Base-by-base conservation (phyloP, 2,113 vertebrate species). In the Collichthys lucidus region DNA sequence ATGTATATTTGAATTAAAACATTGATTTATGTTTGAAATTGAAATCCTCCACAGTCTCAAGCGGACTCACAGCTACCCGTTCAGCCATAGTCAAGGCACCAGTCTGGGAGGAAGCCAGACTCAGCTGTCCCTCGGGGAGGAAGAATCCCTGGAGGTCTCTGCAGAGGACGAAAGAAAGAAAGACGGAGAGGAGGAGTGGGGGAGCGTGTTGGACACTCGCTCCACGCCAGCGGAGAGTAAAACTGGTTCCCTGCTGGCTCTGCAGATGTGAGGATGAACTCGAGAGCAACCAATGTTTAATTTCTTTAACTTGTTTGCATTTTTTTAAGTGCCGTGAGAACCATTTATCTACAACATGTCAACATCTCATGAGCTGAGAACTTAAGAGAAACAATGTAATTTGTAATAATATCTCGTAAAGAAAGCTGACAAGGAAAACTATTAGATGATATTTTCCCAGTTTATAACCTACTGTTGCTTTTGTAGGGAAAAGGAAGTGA, bases 21-120 rank as follows among this genome's bases (percentile, higher is more conserved):
- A 12, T 4, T 22, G 12, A 60, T 49, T 59, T 44, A 11, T 65
- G 44, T 53, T 47, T 56, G 20, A 24, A 26, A n/a, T n/a, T 11
- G 10, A 11, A 1, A 44, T 19, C 20, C 53, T 59, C 11, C 53
- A 5, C 80, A 88, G 90, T 44, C 80, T 79, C 14, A 63, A 31
- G 0, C 42, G 84, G 35, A 74, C 85, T 8, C 86, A 96, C 93
- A 78, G 90, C 65, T 87, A 47, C 78, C 82, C 83, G 4, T 84
- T 94, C 74, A 83, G 83, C 74, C 70, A 68, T 92, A 4, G 84
- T 15, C 19, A 85, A 74, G 87, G 77, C 65, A 83, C 85, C 87
- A 86, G 88, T 73, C 70, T 89, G 82, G 85, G 92, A 52, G 88
- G 93, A 14, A 92, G 90, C n/a, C 70, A 74, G 85, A 69, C 90